These are phyloP conservation scores for Tragelaphus scriptus DNA, from an alignment of 2,113 vertebrate genomes.

Conservation along the genomic window DNA sequence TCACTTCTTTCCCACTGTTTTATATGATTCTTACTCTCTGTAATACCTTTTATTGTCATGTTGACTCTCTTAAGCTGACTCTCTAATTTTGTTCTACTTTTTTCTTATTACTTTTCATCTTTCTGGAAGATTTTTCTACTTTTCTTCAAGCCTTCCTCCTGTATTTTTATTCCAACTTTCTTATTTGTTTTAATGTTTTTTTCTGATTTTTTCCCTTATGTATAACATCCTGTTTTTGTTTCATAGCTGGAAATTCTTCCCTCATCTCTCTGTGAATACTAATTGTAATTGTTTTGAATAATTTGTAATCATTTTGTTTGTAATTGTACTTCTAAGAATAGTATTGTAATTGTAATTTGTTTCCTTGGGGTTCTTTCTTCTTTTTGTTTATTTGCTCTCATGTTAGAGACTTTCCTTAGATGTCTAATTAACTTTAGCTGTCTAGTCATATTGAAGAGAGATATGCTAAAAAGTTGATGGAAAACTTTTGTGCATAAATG, in stretches of 20 bases:
- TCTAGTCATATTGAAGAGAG: neutral
- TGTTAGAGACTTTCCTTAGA: neutral
- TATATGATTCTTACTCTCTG: neutral
- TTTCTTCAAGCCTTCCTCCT: neutral
- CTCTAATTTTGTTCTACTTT: neutral
- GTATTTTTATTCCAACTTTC: neutral
- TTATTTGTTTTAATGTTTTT: neutral
- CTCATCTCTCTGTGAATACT: neutral
- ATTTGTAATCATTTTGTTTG: neutral
- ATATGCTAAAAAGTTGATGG: neutral
- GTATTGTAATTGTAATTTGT: neutral
- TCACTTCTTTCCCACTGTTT: neutral
- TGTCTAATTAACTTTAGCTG: neutral
- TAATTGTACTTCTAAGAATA: neutral
- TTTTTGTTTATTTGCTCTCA: conserved; percentile 3
- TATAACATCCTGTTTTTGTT: neutral
- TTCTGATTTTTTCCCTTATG: neutral
- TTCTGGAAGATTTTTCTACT: neutral
- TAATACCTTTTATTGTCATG: neutral
- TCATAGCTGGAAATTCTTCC: conserved; percentile 1
- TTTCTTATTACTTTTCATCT: neutral
- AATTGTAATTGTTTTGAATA: neutral
- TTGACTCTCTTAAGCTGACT: neutral
- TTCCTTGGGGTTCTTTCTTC: neutral
- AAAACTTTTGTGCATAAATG: neutral